These are phyloP conservation scores for Natator depressus DNA, from an alignment of 2,113 vertebrate species.

Conservation along the genomic window DNA sequence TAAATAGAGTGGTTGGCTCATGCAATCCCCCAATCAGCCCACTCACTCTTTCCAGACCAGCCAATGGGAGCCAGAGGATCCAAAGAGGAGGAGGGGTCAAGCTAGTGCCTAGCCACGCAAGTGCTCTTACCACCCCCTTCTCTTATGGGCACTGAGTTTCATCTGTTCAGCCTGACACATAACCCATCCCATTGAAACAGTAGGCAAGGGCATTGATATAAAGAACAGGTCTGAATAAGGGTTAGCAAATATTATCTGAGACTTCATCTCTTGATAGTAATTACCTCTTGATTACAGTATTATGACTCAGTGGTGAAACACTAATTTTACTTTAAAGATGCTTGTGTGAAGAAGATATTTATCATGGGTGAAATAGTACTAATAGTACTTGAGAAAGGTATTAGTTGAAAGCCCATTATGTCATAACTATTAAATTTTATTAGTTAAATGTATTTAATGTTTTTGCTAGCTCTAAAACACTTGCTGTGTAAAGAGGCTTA, in stretches of 20 bases:
- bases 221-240: background rate
- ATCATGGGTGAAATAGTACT: background rate
- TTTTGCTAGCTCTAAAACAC: background rate
- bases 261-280: background rate
- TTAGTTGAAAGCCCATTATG: background rate
- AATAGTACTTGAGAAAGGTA: background rate
- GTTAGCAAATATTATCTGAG: background rate
- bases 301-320: background rate
- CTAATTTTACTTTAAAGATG: background rate
- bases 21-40: background rate
- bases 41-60: accelerated
- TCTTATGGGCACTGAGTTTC: background rate
- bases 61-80: accelerated
- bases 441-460: background rate
- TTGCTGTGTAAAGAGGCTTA: background rate
- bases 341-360: background rate
- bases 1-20: background rate
- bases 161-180: background rate
- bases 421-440: background rate
- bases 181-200: background rate
- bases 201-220: background rate
- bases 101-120: accelerated
- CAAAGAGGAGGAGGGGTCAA: accelerated
- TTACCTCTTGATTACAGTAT: background rate
- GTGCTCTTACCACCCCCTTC: background rate